phyloP scores from a whole-genome alignment of 2,888 invertebrate species.

The Aporophyla lueneburgensis region DNA sequence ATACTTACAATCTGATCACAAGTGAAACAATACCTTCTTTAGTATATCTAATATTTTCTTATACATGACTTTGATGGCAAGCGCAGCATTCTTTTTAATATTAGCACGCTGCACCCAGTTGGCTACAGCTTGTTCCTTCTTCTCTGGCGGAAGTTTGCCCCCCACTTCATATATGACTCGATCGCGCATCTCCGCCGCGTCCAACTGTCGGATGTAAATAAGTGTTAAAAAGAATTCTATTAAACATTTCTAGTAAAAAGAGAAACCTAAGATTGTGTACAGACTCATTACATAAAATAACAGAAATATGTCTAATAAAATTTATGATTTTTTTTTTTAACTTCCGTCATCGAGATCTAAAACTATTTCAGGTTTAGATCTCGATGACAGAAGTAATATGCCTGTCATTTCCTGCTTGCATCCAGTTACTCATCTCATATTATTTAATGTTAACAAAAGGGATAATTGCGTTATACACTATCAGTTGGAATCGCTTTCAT shows the following conservation, averaged over 20 bases:
- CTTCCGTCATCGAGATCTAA: neutral
- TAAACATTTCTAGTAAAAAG: neutral
- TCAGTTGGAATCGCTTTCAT: too few relatives aligned
- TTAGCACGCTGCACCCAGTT: constrained; percentile 92
- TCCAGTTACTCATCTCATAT: neutral
- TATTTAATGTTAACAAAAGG: neutral
- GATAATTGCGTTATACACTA: too few relatives aligned
- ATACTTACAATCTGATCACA: neutral
- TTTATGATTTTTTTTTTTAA: neutral
- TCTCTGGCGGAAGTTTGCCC: constrained; percentile 87
- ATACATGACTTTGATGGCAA: constrained; percentile 92
- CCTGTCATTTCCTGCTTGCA: neutral
- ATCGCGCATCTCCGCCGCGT: constrained; percentile 89
- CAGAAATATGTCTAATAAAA: neutral
- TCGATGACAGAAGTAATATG: neutral
- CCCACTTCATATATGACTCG: constrained; percentile 87
- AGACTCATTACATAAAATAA: neutral
- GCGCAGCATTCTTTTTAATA: constrained; percentile 92
- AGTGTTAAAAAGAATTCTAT: neutral
- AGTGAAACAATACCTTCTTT: constrained; percentile 88
- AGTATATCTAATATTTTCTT: constrained; percentile 91
- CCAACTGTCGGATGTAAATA: constrained; percentile 78
- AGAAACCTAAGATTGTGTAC: neutral
- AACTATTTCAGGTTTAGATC: neutral
- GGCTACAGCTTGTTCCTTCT: constrained; percentile 90